Conservation (phyloP, 2,113 vertebrate species). For the Microcebus tavaratra region DNA sequence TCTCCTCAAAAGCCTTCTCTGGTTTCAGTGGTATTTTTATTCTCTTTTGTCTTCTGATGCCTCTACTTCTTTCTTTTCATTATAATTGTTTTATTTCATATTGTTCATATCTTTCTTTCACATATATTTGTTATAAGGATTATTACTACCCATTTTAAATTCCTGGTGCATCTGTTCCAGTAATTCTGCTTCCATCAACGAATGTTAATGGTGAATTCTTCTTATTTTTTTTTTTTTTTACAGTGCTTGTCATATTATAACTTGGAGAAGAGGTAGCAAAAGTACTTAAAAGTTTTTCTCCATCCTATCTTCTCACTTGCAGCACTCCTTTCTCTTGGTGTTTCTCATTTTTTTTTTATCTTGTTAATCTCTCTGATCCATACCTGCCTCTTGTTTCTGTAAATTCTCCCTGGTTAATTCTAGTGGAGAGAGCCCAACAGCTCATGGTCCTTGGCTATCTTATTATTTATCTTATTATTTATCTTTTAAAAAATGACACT, state of each 20-base stretch:
- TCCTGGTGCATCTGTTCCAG: background rate
- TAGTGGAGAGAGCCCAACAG: background rate
- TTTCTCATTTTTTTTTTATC: background rate
- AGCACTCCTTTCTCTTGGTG: background rate
- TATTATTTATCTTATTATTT: background rate
- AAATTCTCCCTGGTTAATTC: background rate
- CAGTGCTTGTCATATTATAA: background rate
- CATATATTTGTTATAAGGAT: background rate
- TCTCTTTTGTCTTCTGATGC: background rate
- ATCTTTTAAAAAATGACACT: background rate
- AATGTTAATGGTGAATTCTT: background rate
- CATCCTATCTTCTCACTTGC: background rate
- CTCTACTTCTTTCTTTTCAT: background rate
- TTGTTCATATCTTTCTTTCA: background rate
- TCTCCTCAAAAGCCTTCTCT: background rate
- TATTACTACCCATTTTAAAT: slow-evolving; percentile 1
- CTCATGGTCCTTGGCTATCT: background rate
- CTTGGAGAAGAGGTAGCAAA: background rate
- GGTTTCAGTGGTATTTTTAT: background rate
- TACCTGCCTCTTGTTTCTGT: background rate
- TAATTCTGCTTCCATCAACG: background rate
- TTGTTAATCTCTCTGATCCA: background rate
- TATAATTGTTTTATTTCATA: background rate
- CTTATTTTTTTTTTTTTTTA: background rate
- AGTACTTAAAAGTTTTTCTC: background rate